These are phyloP conservation scores for Phyllotreta cruciferae DNA, from an alignment of 2,888 invertebrate species.

Conservation along the genomic window DNA sequence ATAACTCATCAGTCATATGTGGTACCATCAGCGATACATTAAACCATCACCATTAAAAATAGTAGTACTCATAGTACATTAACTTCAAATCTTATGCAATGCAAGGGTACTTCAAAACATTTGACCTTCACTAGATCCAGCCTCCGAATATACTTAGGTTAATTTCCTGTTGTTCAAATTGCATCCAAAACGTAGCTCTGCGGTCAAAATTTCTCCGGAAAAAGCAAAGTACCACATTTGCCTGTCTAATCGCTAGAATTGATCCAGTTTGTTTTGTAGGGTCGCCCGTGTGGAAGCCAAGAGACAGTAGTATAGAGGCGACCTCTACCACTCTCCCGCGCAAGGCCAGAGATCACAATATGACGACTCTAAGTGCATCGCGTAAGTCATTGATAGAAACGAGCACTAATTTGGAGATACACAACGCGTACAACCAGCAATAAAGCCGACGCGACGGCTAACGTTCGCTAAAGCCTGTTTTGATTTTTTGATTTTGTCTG, in stretches of 20 bases:
- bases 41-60: neutral
- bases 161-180: neutral
- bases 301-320: constrained; percentile 76
- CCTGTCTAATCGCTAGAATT: constrained; percentile 41
- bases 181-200: neutral
- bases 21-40: too few species aligned
- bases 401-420: constrained; percentile 61
- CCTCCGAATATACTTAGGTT: neutral
- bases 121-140: neutral
- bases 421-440: constrained; percentile 58
- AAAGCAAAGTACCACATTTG: constrained; percentile 38
- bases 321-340: constrained; percentile 68
- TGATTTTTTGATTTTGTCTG: constrained; percentile 18
- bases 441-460: constrained; percentile 42
- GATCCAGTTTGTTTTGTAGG: constrained; percentile 67
- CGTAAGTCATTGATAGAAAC: constrained; percentile 66
- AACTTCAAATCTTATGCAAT: too few species aligned
- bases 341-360: constrained; percentile 66
- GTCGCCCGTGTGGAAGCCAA: constrained; percentile 98
- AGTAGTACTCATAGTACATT: neutral
- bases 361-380: constrained; percentile 64
- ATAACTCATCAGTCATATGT: too few species aligned
- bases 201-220: constrained; percentile 19
- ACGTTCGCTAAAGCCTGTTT: constrained; percentile 27
- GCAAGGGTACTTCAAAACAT: too few species aligned